Base-by-base conservation (phyloP, 2,797 vertebrate genomes). In the Melanotaenia maccullochi region DNA sequence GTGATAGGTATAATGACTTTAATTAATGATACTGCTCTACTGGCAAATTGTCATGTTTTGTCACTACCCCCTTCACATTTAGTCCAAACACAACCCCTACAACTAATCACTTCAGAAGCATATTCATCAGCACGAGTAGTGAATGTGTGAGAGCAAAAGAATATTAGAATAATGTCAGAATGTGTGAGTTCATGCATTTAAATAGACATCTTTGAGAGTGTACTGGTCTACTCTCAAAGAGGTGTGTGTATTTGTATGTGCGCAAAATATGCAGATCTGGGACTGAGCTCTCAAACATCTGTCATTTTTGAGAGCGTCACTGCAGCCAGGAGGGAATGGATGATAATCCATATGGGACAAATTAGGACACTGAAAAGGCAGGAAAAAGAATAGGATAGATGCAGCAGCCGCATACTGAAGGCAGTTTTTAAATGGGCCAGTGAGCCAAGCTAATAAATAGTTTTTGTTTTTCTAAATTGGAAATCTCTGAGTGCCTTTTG, bases 21-120 rank as follows among this genome's bases (percentile, higher is more conserved):
- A 85, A 90, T 90, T 87, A 90, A 90, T 85, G 79, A 87, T 78
- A 44, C 70, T 33, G 73, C 69, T 82, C 64, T 49, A 20, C 20
- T 76, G 70, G 82, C 68, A 78, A 13, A 83, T 66, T 33, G 56
- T 89, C 83, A 84, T 74, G 68, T 83, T 80, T 82, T 86, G 68
- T 88, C 86, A 84, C 76, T 74, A 44, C 44, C 77, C 71, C 81
- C 71, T 79, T 74, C 79, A 78, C 78, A 60, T 81, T 83, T 55
- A 68, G 49, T 78, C 69, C 65, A 83, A 87, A 88, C 60, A 83
- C 75, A 82, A 62, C 61, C 75, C 54, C 55, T 63, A 76, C 40
- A 84, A 78, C 70, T 40, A 84, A 84, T 87, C 80, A 78, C 75
- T 60, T 65, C 62, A 47, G 72, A 2, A 28, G 24, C 14, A 58